Evolutionary conservation across 2,113 vertebrate genomes (phyloP), one percentile per base, ranked within the genome.

Genomic region (Candoia aspera): DNA sequence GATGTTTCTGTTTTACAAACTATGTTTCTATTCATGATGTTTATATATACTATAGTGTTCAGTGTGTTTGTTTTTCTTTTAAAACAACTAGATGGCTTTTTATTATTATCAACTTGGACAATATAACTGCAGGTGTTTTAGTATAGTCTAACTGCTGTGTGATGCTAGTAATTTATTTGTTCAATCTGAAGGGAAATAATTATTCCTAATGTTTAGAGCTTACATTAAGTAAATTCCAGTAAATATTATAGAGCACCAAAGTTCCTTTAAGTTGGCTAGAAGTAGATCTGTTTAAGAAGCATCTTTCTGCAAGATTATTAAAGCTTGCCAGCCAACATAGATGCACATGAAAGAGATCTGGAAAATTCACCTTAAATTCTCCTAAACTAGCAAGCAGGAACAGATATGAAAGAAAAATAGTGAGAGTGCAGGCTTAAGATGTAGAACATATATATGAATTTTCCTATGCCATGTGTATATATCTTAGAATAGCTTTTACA

Each of bases 391-490:
- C 42, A 73, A 23, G 53, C 2, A 91, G 83, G 42, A 94, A 26
- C 79, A 46, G 54, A 26, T 91, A 49, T 79, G n/a, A 86, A 86
- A 64, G 26, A 64, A 86, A 91, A 86, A 13, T 11, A 33, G 19
- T 84, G 88, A 92, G 57, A 92, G 88, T 3, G 91, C 46, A 84
- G 21, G 49, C 26, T 0, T 58, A 90, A 5, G n/a, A 92, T 26
- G 91, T 23, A 89, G 13, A 89, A 91, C n/a, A 86, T 95, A 85
- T 57, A 85, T 55, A 92, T 87, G 37, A 23, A 33, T 91, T 96
- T 93, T 8, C 4, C 21, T 58, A 58, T 33, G 91, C 6, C 0
- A 0, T 24, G 17, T 68, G 42, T 86, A 49, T 2, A 84, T 37
- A 24, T 29, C 46, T 26, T 92, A 68, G 89, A 91, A 57, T 93